These are phyloP conservation scores for Luffia ferchaultella DNA, from an alignment of 2,888 invertebrate genomes.

Conservation along the genomic window DNA sequence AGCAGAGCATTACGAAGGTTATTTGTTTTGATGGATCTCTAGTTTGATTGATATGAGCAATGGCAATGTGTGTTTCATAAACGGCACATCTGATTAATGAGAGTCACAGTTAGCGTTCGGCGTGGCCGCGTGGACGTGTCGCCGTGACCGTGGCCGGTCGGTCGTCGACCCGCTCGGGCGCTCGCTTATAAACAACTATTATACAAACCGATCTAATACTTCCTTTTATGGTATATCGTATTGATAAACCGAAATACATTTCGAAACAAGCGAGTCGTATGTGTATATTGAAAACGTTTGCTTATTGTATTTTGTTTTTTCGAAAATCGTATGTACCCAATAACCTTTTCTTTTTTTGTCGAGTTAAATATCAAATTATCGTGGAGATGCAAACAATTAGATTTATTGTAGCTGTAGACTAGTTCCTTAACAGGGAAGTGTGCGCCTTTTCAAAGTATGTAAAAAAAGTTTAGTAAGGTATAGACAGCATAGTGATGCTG, in stretches of 20 bases:
- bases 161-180: constrained; percentile 32
- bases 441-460: too few species aligned
- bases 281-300: not conserved
- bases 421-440: too few species aligned
- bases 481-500: too few species aligned
- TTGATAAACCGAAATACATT: not conserved
- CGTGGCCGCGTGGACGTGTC: not conserved
- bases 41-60: not conserved
- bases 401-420: too few species aligned
- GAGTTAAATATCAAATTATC: too few species aligned
- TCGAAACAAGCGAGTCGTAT: not conserved
- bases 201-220: not conserved
- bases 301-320: not conserved
- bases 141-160: constrained; percentile 19
- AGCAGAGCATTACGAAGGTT: too few species aligned
- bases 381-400: too few species aligned
- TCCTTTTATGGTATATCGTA: not conserved
- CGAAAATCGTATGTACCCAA: not conserved
- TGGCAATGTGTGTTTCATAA: not conserved
- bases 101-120: not conserved
- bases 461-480: too few species aligned
- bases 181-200: constrained; percentile 4
- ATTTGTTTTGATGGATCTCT: not conserved
- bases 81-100: not conserved
- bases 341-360: not conserved